Evolutionary conservation across 2,113 vertebrate genomes (phyloP).

Genomic region (Onychostruthus taczanowskii): DNA sequence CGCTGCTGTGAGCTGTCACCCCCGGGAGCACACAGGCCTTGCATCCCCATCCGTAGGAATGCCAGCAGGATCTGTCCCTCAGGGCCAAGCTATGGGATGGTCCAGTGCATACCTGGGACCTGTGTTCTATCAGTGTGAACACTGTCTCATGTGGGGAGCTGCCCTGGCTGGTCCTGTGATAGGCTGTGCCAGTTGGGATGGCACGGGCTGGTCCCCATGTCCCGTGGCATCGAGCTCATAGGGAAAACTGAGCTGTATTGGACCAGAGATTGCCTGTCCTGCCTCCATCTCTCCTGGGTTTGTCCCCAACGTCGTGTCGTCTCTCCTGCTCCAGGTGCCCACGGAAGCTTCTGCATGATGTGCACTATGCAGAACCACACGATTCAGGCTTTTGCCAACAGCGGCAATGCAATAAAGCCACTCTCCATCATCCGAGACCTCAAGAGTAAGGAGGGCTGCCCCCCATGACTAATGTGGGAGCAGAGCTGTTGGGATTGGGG

Average conservation of each 20-base stretch:
- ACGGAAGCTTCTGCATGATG: conserved; percentile 94
- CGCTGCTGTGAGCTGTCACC: neutral
- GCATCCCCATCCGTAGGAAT: accelerated
- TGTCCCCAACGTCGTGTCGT: accelerated
- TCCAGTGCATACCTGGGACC: neutral
- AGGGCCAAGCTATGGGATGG: accelerated
- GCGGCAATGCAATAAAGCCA: conserved; percentile 90
- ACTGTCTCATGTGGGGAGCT: accelerated
- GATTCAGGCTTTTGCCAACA: conserved; percentile 93
- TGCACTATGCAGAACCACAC: conserved; percentile 96
- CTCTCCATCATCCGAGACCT: conserved; percentile 91
- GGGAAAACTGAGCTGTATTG: neutral
- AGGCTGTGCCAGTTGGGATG: accelerated
- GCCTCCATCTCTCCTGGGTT: neutral
- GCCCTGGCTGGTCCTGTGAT: neutral
- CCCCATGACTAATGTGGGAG: neutral
- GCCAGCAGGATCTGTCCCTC: neutral
- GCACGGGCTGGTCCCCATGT: accelerated
- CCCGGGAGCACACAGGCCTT: accelerated
- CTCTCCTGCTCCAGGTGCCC: conserved; percentile 79
- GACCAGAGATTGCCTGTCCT: neutral
- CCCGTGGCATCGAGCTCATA: accelerated
- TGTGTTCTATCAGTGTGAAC: accelerated
- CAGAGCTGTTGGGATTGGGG: neutral
- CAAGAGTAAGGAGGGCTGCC: conserved; percentile 83